phyloP scores from a whole-genome alignment of 2,797 vertebrate genomes.

The Labroides dimidiatus region DNA sequence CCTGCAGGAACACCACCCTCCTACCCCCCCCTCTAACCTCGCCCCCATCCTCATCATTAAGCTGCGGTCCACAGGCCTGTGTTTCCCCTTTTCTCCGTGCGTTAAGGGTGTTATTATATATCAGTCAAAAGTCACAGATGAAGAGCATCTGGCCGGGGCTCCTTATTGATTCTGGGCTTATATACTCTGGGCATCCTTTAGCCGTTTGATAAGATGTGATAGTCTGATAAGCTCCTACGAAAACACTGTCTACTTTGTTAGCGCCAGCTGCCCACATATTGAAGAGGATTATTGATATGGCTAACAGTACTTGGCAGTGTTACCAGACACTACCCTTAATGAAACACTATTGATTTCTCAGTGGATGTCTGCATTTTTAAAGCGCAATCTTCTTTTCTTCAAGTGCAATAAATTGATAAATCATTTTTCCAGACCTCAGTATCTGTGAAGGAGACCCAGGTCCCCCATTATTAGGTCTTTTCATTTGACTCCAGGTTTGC shows the following conservation, averaged over 20 bases:
- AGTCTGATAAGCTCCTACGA: constrained; percentile 82
- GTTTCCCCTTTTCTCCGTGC: constrained; percentile 69
- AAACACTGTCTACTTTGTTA: constrained; percentile 82
- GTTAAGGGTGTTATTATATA: constrained; percentile 78
- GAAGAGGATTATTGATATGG: constrained; percentile 84
- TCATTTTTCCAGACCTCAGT: constrained; percentile 70
- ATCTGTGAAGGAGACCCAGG: constrained; percentile 63
- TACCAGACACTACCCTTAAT: constrained; percentile 83
- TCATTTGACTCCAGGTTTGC: constrained; percentile 63
- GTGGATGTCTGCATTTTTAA: constrained; percentile 68
- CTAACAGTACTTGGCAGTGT: constrained; percentile 81
- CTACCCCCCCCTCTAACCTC: background rate
- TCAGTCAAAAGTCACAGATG: constrained; percentile 83
- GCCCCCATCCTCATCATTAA: constrained; percentile 71
- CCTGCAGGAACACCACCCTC: constrained; percentile 63
- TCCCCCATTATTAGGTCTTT: constrained; percentile 66
- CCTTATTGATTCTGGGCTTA: constrained; percentile 82
- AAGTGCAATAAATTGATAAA: constrained; percentile 80
- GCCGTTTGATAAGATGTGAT: constrained; percentile 83
- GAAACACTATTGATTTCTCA: constrained; percentile 82
- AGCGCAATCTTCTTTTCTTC: constrained; percentile 75
- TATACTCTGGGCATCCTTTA: constrained; percentile 80
- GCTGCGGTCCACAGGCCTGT: constrained; percentile 70
- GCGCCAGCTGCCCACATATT: constrained; percentile 79
- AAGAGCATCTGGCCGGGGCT: constrained; percentile 76